These are phyloP conservation scores for Trichosurus vulpecula DNA, from an alignment of 2,797 vertebrate species.

Conservation along the genomic window DNA sequence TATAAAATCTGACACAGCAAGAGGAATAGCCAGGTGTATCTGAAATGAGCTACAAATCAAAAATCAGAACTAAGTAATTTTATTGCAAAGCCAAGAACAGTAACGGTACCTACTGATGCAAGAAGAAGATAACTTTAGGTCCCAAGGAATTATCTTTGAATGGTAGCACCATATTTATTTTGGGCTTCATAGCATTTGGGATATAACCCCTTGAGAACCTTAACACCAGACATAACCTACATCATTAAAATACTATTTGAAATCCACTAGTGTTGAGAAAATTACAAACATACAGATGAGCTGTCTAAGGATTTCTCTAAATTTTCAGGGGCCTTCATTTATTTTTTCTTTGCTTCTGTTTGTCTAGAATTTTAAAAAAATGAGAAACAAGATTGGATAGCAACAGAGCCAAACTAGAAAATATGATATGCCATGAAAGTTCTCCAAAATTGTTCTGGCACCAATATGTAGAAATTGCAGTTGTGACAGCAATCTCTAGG, in stretches of 20 bases:
- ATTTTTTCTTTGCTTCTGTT: neutral
- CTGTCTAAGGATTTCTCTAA: neutral
- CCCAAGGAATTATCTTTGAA: neutral
- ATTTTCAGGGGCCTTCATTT: neutral
- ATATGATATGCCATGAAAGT: neutral
- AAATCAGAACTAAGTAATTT: neutral
- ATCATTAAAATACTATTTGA: slow-evolving; percentile 33
- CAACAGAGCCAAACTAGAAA: neutral
- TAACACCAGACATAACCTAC: neutral
- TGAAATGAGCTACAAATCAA: neutral
- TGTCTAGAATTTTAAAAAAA: neutral
- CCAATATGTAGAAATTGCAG: neutral
- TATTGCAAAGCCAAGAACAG: neutral
- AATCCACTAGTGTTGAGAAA: slow-evolving; percentile 42
- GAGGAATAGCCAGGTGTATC: neutral
- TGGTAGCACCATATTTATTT: neutral
- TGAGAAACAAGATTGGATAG: neutral
- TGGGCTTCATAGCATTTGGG: neutral
- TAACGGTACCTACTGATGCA: slow-evolving; percentile 34
- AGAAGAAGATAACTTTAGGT: neutral
- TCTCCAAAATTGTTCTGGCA: neutral
- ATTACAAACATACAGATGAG: neutral
- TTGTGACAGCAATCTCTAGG: neutral
- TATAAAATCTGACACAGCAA: neutral
- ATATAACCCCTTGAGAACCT: neutral